phyloP scores from a whole-genome alignment of 2,888 invertebrate genomes.

The Neocrepidodera transversa region DNA sequence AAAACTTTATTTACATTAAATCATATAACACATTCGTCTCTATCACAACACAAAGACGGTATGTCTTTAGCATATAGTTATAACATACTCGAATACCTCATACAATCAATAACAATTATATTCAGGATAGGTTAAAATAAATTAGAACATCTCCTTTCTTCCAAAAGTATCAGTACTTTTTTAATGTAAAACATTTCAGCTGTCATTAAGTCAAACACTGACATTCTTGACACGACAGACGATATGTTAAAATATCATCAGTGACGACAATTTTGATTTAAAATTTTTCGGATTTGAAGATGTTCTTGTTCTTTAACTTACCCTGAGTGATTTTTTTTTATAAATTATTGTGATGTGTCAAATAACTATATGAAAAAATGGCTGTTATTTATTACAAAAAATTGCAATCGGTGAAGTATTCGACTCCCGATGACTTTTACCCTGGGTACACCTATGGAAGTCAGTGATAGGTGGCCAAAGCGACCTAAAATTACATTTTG shows the following conservation, averaged over 20 bases:
- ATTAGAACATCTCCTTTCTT: neutral
- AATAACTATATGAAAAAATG: slow-evolving; percentile 26
- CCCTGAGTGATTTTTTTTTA: slow-evolving; percentile 15
- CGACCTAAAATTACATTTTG: slow-evolving; percentile 35
- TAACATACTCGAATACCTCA: slow-evolving; percentile 45
- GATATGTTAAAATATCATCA: too few species aligned
- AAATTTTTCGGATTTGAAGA: neutral
- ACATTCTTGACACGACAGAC: too few species aligned
- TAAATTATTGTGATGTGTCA: slow-evolving; percentile 50
- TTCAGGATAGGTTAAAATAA: neutral
- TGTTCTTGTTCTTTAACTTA: neutral
- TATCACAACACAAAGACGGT: slow-evolving; percentile 57
- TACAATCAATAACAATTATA: slow-evolving; percentile 46
- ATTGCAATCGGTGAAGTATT: slow-evolving; percentile 19
- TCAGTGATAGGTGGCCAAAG: slow-evolving; percentile 37
- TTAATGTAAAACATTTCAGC: neutral
- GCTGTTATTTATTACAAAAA: slow-evolving; percentile 23
- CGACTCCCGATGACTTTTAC: slow-evolving; percentile 21
- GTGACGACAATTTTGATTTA: too few species aligned
- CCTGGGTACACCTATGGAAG: slow-evolving; percentile 28
- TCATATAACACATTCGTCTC: slow-evolving; percentile 53
- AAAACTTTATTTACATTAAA: slow-evolving; percentile 55
- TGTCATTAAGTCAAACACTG: too few species aligned
- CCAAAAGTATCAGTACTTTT: neutral
- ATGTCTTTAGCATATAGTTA: slow-evolving; percentile 39